Evolutionary conservation across 2,113 vertebrate genomes (phyloP), one percentile per base, ranked within the genome.

Genomic region (Bos indicus): DNA sequence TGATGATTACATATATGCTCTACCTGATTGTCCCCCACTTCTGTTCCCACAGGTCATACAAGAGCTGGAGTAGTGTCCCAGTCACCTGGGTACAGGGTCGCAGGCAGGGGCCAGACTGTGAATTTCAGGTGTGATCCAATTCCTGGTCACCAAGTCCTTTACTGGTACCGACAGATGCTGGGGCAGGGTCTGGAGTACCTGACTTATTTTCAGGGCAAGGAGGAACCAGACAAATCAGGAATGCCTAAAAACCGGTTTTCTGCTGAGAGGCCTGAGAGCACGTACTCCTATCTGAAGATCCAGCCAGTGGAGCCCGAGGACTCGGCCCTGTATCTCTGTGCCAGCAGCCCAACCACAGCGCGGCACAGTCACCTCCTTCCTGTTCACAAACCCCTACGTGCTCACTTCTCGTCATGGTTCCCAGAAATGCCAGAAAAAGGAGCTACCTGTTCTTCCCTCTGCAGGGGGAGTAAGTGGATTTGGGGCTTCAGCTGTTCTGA

Each of bases 221-320:
- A 2, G 0, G 0, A 3, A 0, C 0, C 1, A 4, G 90, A 97
- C 10, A 0, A 7, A 0, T 88, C 30, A 7, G 74, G 36, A 26
- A 48, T 84, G 54, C 46, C 23, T 8, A 26, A 51, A 0, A 3
- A 5, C 1, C 1, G 21, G 4, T 78, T 97, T 91, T 89, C 26
- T 21, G 82, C 60, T 3, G 0, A 33, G 36, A 74, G 83, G 36
- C 0, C 26, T 0, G 0, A 7, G 0, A 46, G 16, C 1, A 62
- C 28, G 0, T 0, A 0, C 6, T 97, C 60, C 80, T 48, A 0
- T 1, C 90, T 98, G 62, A 62, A 28, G 33, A 96, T 97, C 25
- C 10, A 56, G 62, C 1, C 0, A 0, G 23, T 2, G 14, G 57
- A 94, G 88, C 83, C 4, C 0, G 28, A 15, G 52, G 83, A 97